Evolutionary conservation across 2,888 invertebrate genomes (phyloP).

Genomic region (Drosophila peninsularis): DNA sequence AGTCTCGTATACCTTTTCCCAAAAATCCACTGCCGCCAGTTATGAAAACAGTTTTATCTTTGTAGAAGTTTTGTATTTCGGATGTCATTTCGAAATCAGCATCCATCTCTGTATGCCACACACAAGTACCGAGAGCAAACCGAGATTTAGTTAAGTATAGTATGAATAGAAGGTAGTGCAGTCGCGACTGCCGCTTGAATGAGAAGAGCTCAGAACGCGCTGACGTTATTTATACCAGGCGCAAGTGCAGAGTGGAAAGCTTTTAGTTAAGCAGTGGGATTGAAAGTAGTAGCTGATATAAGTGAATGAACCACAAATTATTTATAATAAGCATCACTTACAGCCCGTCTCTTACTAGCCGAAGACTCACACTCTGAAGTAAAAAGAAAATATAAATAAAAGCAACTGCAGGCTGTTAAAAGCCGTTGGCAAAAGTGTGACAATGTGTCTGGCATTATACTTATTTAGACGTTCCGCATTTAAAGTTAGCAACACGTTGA

Average conservation of each 20-base stretch:
- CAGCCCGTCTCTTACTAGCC: background rate
- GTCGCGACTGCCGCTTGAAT: conserved; percentile 42
- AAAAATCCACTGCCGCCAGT: conserved; percentile 87
- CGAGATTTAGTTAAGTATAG: background rate
- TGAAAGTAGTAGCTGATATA: conserved; percentile 20
- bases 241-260: conserved; percentile 1
- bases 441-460: background rate
- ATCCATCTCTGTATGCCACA: background rate
- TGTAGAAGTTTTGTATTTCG: conserved; percentile 86
- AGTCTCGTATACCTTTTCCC: conserved; percentile 82
- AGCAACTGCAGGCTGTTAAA: background rate
- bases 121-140: conserved; percentile 4
- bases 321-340: conserved; percentile 15
- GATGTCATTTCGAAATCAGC: conserved; percentile 50
- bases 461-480: background rate
- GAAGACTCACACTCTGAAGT: background rate
- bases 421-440: background rate
- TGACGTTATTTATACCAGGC: conserved; percentile 56
- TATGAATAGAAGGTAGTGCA: conserved; percentile 1
- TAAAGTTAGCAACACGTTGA: conserved; percentile 11
- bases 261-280: conserved; percentile 12
- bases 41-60: conserved; percentile 86
- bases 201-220: conserved; percentile 27
- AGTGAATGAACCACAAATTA: conserved; percentile 27
- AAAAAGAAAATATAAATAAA: conserved; percentile 1